Percentiles rank a stretch among this genome's conserved stretches.
phyloP scores from a whole-genome alignment of 2,888 invertebrate genomes.

The Drosophila pegasa region DNA sequence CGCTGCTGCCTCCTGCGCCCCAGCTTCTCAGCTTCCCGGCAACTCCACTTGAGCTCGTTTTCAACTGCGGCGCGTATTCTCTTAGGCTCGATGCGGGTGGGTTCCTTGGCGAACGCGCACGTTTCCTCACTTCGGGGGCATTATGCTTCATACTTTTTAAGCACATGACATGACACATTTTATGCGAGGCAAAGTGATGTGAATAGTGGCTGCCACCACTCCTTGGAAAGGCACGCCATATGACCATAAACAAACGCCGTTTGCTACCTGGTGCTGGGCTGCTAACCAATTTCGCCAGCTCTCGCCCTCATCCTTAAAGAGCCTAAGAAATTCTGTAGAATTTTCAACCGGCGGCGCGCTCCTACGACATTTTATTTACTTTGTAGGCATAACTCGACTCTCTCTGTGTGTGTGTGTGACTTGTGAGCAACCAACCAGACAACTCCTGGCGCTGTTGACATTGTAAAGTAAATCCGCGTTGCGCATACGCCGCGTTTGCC shows the following conservation, averaged over 20 bases:
- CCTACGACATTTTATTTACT: conserved; percentile 58
- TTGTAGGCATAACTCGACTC: conserved; percentile 34
- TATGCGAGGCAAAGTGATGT: conserved; percentile 56
- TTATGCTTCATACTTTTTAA: conserved; percentile 62
- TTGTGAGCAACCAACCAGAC: conserved; percentile 50
- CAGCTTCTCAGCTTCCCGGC: conserved; percentile 6
- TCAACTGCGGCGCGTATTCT: conserved; percentile 40
- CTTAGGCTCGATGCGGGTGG: conserved; percentile 8
- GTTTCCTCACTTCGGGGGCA: conserved; percentile 54
- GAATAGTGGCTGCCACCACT: conserved; percentile 50
- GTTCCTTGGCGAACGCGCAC: conserved; percentile 38
- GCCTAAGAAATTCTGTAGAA: conserved; percentile 31
- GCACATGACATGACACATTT: conserved; percentile 71
- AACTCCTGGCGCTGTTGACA: conserved; percentile 59
- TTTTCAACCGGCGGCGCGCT: conserved; percentile 30
- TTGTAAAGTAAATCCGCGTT: conserved; percentile 66
- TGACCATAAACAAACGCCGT: conserved; percentile 50
- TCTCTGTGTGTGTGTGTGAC: conserved; percentile 18
- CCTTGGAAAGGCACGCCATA: conserved; percentile 11
- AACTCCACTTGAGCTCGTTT: conserved; percentile 45
- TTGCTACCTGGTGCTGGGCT: conserved; percentile 46
- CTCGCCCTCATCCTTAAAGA: conserved; percentile 36
- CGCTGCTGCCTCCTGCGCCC: background rate
- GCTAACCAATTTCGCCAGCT: conserved; percentile 16
- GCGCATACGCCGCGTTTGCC: conserved; percentile 66